Evolutionary conservation across 1,140 invertebrate genomes (phyloP), one percentile per base, ranked within the genome.

Genomic region (Neodiprion virginianus): DNA sequence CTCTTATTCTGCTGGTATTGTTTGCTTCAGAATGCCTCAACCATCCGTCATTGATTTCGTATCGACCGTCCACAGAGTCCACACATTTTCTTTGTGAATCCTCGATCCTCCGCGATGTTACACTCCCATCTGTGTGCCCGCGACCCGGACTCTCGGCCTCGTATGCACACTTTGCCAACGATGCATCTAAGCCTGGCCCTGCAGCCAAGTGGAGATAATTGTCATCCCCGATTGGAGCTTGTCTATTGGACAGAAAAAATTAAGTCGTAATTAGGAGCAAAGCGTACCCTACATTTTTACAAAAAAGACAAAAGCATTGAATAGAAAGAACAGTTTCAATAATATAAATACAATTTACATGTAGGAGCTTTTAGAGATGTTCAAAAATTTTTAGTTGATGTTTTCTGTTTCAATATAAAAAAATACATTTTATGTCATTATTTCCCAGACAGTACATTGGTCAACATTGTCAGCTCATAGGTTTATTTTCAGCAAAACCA

Each of bases 161-260:
- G 53, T 81, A 86, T 50, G 78, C 67, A 68, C 81, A 80, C 74
- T 86, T 87, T 21, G 83, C 76, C 72, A 85, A 73, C 68, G 86
- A 85, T 81, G 79, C 79, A 77, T 89, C 90, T 71, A 88, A 86
- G 72, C 89, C 89, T 76, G 88, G 88, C 75, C 89, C 82, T 47
- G 88, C 89, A 70, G 91, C 91, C 79, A 93, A 82, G 65, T 91
- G 90, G 73, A 96, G 90, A 85, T 96, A 96, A 86, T 96, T 96
- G 85, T 96, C 95, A 83, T 96, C 95, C 73, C 95, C 95, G 78
- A 96, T 96, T 8, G 95, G 95, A 69, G 95, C 94, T 90, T 95
- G 94, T 79, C 94, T 95, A 83, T 1, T 88, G 89, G 79, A 82
- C 17, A 80, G 79, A 74, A 79, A 79, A 69, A 79, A 79, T 49